phyloP scores from a whole-genome alignment of 2,888 invertebrate species.

The Acleris cristana region DNA sequence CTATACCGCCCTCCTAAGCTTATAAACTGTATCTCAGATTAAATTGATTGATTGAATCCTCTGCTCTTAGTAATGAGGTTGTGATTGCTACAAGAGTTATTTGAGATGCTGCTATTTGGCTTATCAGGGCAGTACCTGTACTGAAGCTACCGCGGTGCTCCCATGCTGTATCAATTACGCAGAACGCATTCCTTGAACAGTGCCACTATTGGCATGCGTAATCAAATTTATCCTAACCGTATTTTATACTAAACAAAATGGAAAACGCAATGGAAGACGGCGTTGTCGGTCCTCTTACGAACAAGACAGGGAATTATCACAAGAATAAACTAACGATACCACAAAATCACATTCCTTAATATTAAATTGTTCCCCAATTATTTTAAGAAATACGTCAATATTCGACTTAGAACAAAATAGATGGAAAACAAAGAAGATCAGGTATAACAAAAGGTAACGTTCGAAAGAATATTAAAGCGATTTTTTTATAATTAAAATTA shows the following conservation, averaged over 20 bases:
- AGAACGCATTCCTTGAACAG: slow-evolving; percentile 55
- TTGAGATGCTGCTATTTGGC: too few relatives aligned
- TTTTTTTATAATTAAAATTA: slow-evolving; percentile 66
- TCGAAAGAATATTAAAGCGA: slow-evolving; percentile 76
- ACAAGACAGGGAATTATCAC: slow-evolving; percentile 74
- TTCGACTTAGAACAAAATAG: slow-evolving; percentile 65
- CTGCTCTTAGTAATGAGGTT: too few relatives aligned
- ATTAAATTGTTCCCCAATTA: slow-evolving; percentile 80
- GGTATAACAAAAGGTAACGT: slow-evolving; percentile 80
- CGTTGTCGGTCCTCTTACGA: slow-evolving; percentile 65
- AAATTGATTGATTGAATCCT: too few relatives aligned
- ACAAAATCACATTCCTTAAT: slow-evolving; percentile 79
- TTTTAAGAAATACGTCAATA: slow-evolving; percentile 65
- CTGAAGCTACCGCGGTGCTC: background rate
- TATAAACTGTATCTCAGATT: too few relatives aligned
- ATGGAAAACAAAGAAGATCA: slow-evolving; percentile 71
- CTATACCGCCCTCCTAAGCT: too few relatives aligned
- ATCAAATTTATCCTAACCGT: slow-evolving; percentile 59
- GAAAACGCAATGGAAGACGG: slow-evolving; percentile 79
- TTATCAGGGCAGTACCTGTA: too few relatives aligned
- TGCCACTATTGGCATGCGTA: slow-evolving; percentile 75
- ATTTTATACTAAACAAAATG: slow-evolving; percentile 65
- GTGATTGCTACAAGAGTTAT: too few relatives aligned
- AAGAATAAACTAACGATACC: slow-evolving; percentile 75
- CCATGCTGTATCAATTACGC: background rate